Conservation (phyloP, 2,797 vertebrate species). For the Alauda arvensis region DNA sequence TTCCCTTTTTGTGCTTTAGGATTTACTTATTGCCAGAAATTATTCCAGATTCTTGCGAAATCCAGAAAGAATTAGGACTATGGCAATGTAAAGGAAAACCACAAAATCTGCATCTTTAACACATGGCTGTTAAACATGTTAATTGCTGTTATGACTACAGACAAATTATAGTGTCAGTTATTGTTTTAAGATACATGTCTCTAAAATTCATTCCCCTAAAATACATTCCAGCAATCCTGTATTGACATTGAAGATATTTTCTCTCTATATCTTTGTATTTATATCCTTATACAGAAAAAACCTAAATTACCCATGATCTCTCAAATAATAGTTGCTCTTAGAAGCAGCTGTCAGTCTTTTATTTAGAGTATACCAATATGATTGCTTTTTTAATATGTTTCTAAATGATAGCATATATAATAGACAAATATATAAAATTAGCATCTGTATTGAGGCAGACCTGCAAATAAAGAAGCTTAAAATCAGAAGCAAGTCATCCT, state of each 20-base stretch:
- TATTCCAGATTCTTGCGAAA: neutral
- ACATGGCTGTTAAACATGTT: neutral
- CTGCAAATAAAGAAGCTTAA: slow-evolving; percentile 1
- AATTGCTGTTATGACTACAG: neutral
- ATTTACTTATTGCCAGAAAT: neutral
- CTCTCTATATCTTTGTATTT: neutral
- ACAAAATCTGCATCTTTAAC: neutral
- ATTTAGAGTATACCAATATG: neutral
- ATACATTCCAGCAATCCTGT: neutral
- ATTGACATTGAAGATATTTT: neutral
- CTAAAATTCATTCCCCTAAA: neutral
- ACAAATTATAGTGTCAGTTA: neutral
- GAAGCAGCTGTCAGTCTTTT: neutral
- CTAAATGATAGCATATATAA: neutral
- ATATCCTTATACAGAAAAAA: neutral
- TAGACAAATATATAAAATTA: neutral
- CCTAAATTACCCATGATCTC: rapidly evolving
- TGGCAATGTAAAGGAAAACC: neutral
- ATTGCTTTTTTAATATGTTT: neutral
- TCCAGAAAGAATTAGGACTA: neutral
- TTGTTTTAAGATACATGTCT: neutral
- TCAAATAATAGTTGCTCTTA: neutral
- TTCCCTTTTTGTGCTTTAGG: neutral
- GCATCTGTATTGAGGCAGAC: neutral
- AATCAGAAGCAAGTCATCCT: neutral